phyloP scores from a whole-genome alignment of 23 tunicate genomes.

The Trididemnum miniatum region DNA sequence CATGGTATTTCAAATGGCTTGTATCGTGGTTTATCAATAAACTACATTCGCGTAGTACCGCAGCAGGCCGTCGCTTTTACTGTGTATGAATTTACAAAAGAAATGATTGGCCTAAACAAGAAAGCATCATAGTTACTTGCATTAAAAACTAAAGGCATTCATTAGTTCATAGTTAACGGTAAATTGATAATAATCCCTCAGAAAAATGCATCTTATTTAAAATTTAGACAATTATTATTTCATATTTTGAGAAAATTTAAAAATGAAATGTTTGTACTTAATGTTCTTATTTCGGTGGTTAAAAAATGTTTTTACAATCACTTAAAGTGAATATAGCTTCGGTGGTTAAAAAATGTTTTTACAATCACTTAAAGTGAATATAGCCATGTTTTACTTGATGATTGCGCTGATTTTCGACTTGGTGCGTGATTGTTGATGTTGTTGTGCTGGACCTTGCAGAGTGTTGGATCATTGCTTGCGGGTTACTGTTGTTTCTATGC shows the following conservation, averaged over 20 bases:
- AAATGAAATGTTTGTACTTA: no score
- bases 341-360: background rate
- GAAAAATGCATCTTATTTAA: background rate
- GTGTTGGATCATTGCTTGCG: background rate
- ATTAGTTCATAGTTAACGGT: no score
- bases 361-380: no score
- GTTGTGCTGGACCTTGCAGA: background rate
- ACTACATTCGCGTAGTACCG: slow-evolving; percentile 84
- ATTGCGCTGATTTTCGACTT: background rate
- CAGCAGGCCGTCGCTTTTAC: slow-evolving; percentile 94
- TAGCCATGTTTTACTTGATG: no score
- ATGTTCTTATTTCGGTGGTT: background rate
- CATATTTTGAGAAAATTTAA: no score
- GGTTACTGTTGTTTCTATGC: background rate
- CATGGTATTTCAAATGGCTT: slow-evolving; percentile 73
- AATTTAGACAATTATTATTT: background rate
- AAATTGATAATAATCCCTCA: no score
- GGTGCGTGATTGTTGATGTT: no score
- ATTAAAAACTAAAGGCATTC: no score
- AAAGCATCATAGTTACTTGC: no score
- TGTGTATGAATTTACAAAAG: slow-evolving; percentile 61
- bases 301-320: background rate
- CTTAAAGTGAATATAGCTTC: background rate
- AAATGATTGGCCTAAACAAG: slow-evolving; percentile 51
- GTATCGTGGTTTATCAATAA: slow-evolving; percentile 82